Percentiles rank a stretch among this genome's conserved stretches.
Evolutionary conservation across 2,113 vertebrate genomes (phyloP).

Genomic region (Panthera uncia): DNA sequence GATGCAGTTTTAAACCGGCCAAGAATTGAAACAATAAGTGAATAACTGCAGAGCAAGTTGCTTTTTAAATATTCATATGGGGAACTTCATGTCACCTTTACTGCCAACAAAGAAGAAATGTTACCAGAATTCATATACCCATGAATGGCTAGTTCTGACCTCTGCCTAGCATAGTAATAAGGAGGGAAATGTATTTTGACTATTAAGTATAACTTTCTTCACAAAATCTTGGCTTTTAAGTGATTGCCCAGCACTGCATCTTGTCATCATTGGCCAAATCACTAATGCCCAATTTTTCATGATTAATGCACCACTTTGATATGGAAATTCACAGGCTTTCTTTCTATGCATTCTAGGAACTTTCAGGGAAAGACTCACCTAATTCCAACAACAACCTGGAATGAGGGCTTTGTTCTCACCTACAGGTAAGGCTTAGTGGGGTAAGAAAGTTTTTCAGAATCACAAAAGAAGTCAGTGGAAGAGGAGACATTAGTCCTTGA

Average conservation of each 20-base stretch:
- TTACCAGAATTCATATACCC: conserved; percentile 33
- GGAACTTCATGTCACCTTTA: conserved; percentile 59
- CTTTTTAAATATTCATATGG: conserved; percentile 70
- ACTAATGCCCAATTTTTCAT: neutral
- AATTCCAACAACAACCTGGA: neutral
- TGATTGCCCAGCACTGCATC: neutral
- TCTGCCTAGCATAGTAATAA: neutral
- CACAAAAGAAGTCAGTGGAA: neutral
- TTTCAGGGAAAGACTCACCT: neutral
- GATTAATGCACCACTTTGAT: neutral
- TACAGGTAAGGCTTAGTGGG: neutral
- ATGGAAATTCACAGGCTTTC: neutral
- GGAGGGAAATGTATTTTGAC: neutral
- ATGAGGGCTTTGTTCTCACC: neutral
- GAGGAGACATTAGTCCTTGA: neutral
- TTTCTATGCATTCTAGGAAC: neutral
- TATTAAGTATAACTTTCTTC: neutral
- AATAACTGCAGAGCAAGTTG: conserved; percentile 50
- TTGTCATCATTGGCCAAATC: neutral
- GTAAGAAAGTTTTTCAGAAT: neutral
- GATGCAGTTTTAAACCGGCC: conserved; percentile 69
- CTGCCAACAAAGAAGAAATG: conserved; percentile 34
- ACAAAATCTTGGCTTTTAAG: neutral
- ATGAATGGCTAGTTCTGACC: neutral
- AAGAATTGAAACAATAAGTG: conserved; percentile 67